Conservation (phyloP, 1,140 invertebrate species). For the Paralvinella palmiformis region DNA sequence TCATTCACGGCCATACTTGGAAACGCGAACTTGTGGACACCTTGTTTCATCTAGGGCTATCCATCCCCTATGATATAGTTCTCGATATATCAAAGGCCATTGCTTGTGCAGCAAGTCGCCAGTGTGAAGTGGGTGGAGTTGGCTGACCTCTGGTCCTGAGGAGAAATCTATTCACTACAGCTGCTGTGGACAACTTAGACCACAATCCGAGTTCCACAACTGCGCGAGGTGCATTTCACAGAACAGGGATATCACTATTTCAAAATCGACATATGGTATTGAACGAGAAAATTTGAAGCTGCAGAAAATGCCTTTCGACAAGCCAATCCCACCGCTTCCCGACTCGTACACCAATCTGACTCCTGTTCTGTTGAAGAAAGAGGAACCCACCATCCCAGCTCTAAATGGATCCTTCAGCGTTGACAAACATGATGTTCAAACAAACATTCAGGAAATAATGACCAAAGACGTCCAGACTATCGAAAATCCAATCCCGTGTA, state of each 20-base stretch:
- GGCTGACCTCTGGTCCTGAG: constrained; percentile 13
- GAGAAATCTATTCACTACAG: constrained; percentile 22
- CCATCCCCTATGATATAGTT: constrained; percentile 22
- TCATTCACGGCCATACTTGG: constrained; percentile 8
- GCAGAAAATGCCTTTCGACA: too few species aligned
- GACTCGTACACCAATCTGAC: too few species aligned
- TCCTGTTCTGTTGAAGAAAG: too few species aligned
- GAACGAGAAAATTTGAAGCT: too few species aligned
- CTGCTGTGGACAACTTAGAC: constrained; percentile 29
- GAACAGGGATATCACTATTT: constrained; percentile 26
- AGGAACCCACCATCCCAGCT: too few species aligned
- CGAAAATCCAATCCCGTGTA: too few species aligned
- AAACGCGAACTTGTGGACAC: constrained; percentile 16
- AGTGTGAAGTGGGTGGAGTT: constrained; percentile 13
- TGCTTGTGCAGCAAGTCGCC: constrained; percentile 4
- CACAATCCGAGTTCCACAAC: constrained; percentile 29
- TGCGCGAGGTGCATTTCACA: constrained; percentile 27
- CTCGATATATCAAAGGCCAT: constrained; percentile 15
- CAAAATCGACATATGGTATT: constrained; percentile 23
- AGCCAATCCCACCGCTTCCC: too few species aligned
- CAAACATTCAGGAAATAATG: too few species aligned
- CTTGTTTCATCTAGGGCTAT: constrained; percentile 18
- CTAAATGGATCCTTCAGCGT: too few species aligned
- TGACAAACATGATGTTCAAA: too few species aligned
- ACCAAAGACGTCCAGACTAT: too few species aligned